Evolutionary conservation across 2,113 vertebrate genomes (phyloP).

Genomic region (Chionodraco myersi): DNA sequence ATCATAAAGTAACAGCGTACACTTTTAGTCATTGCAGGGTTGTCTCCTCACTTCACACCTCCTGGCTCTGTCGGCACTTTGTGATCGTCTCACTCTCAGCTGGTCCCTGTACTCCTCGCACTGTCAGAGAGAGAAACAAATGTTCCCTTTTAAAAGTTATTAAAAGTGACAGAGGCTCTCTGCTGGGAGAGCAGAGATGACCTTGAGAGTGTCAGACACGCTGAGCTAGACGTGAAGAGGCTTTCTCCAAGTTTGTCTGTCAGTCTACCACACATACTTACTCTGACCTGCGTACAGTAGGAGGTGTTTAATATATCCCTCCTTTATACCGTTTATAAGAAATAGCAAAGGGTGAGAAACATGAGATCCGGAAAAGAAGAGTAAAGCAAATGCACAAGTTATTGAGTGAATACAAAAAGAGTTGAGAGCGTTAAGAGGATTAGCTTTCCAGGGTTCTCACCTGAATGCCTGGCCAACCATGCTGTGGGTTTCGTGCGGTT

Average conservation of each 20-base stretch:
- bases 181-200: slow-evolving; percentile 62
- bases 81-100: slow-evolving; percentile 62
- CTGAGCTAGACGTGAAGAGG: slow-evolving; percentile 33
- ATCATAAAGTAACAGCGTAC: slow-evolving; percentile 22
- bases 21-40: slow-evolving; percentile 31
- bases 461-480: neutral
- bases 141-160: slow-evolving; percentile 70
- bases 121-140: slow-evolving; percentile 60
- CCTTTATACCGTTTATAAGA: slow-evolving; percentile 14
- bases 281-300: slow-evolving; percentile 21
- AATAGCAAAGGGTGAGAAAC: slow-evolving; percentile 1
- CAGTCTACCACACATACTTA: slow-evolving; percentile 36
- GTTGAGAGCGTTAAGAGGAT: neutral
- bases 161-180: slow-evolving; percentile 72
- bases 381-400: neutral
- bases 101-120: slow-evolving; percentile 50
- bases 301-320: slow-evolving; percentile 58
- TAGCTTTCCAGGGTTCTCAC: neutral
- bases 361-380: neutral
- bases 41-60: slow-evolving; percentile 61
- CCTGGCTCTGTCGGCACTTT: slow-evolving; percentile 54
- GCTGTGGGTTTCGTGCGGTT: neutral
- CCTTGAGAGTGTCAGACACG: slow-evolving; percentile 62
- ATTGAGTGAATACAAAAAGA: neutral
- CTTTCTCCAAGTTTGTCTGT: slow-evolving; percentile 38